phyloP scores from a whole-genome alignment of 1,140 invertebrate species.

The Stegodyphus mimosarum region DNA sequence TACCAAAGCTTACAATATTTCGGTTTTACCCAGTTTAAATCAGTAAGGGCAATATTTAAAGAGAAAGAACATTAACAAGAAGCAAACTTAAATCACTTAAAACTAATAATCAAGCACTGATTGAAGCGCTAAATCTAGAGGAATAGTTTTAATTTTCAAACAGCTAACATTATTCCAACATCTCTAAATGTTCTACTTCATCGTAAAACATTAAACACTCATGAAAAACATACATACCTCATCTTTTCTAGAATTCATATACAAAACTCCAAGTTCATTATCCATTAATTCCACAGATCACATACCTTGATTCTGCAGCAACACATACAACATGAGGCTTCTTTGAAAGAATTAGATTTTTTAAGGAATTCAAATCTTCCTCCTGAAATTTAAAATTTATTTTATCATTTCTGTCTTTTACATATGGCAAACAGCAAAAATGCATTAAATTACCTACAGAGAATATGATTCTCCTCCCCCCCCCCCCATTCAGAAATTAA shows the following conservation, averaged over 20 bases:
- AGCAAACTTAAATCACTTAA: no score
- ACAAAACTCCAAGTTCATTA: constrained; percentile 91
- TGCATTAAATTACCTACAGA: no score
- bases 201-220: neutral
- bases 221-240: constrained; percentile 68
- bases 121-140: no score
- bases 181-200: neutral
- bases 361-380: constrained; percentile 82
- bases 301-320: constrained; percentile 80
- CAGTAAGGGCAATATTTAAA: no score
- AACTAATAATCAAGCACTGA: no score
- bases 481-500: neutral
- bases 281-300: constrained; percentile 86
- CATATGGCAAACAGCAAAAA: no score
- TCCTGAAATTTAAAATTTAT: constrained; percentile 71
- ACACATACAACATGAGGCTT: constrained; percentile 94
- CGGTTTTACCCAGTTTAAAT: no score
- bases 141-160: neutral
- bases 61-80: no score
- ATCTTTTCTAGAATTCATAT: constrained; percentile 90
- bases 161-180: neutral
- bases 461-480: no score
- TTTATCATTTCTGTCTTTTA: no score
- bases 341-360: constrained; percentile 87
- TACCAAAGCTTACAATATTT: no score